Evolutionary conservation across 2,113 vertebrate genomes (phyloP).

Genomic region (Ceyx margarethae): DNA sequence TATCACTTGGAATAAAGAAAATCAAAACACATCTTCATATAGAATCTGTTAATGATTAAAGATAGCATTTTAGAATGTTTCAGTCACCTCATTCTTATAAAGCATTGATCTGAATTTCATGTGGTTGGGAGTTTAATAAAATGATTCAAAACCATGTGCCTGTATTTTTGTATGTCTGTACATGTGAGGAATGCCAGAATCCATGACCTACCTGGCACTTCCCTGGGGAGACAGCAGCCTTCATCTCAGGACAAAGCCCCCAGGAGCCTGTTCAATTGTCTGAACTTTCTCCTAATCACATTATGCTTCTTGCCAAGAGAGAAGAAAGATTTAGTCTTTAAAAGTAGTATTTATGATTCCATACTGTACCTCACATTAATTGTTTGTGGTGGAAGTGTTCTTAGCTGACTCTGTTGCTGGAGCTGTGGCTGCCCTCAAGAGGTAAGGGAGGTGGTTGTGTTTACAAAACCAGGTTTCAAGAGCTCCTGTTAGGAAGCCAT

Average conservation of each 20-base stretch:
- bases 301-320: not conserved
- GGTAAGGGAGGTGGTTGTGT: not conserved
- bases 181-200: not conserved
- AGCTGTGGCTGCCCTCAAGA: not conserved
- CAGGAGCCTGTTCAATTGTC: not conserved
- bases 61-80: not conserved
- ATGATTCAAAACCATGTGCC: not conserved
- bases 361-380: not conserved
- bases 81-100: not conserved
- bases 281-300: not conserved
- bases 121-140: not conserved
- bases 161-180: not conserved
- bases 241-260: not conserved
- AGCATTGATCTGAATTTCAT: not conserved
- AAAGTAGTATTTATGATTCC: not conserved
- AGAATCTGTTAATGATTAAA: not conserved
- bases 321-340: not conserved
- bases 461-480: not conserved
- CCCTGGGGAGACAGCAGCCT: not conserved
- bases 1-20: not conserved
- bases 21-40: not conserved
- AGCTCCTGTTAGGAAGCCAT: rapidly evolving
- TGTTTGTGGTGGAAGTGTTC: not conserved
- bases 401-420: not conserved
- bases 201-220: not conserved